A percentile compares a stretch with the other conserved stretches of the same genome.
phyloP scores from a whole-genome alignment of 2,113 vertebrate species.

The Promerops cafer region DNA sequence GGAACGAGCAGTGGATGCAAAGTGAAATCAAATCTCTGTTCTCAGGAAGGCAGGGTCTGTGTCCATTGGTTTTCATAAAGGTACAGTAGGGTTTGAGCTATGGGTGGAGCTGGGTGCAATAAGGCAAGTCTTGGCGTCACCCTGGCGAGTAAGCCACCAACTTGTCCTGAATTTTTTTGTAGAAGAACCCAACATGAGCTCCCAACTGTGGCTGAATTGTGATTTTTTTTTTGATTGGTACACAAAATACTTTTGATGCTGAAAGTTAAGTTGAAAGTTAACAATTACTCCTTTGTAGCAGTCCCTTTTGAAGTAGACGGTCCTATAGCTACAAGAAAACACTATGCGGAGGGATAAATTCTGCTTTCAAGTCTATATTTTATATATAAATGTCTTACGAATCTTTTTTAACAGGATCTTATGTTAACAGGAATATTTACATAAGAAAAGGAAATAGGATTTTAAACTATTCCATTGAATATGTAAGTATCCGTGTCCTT shows the following conservation, averaged over 20 bases:
- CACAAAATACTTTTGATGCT: background rate
- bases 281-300: background rate
- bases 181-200: background rate
- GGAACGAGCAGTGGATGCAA: background rate
- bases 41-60: background rate
- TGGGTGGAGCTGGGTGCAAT: rapidly evolving
- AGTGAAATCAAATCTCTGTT: background rate
- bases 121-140: background rate
- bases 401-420: background rate
- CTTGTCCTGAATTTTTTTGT: background rate
- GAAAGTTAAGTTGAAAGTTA: background rate
- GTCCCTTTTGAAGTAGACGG: background rate
- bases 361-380: background rate
- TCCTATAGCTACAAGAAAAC: background rate
- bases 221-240: background rate
- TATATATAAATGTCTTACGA: background rate
- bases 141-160: rapidly evolving
- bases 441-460: background rate
- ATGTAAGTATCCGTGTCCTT: background rate
- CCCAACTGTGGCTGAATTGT: background rate
- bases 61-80: rapidly evolving
- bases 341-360: background rate
- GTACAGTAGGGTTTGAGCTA: background rate
- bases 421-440: background rate
- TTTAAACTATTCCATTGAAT: background rate